A percentile compares a stretch with the other conserved stretches of the same genome.
phyloP scores from a whole-genome alignment of 2,113 vertebrate genomes.

The Hiodon tergisus region DNA sequence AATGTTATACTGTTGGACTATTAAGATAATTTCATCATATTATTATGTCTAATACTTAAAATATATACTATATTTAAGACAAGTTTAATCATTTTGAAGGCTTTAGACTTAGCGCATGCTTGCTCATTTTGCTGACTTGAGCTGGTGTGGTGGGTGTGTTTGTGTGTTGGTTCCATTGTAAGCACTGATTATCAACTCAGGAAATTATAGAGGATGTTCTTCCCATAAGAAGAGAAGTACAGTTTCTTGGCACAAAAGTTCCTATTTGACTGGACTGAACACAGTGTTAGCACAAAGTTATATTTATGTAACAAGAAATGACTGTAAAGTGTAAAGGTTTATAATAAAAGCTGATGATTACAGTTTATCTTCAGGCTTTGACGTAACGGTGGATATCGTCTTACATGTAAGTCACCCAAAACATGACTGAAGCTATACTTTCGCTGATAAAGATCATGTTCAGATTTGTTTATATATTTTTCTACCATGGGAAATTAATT shows the following conservation, averaged over 20 bases:
- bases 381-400: background rate
- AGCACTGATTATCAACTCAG: constrained; percentile 9
- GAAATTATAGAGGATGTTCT: background rate
- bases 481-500: background rate
- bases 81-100: constrained; percentile 14
- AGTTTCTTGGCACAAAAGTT: too few relatives aligned
- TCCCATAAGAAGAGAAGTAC: too few relatives aligned
- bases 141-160: constrained; percentile 22
- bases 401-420: background rate
- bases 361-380: too few relatives aligned
- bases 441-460: background rate
- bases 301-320: too few relatives aligned
- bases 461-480: background rate
- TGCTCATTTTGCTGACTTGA: constrained; percentile 5
- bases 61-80: background rate
- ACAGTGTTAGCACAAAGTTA: too few relatives aligned
- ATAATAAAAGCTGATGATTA: too few relatives aligned
- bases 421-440: background rate
- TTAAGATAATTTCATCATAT: too few relatives aligned
- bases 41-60: too few relatives aligned
- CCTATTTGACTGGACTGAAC: too few relatives aligned
- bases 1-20: too few relatives aligned
- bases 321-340: too few relatives aligned
- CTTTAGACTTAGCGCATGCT: background rate
- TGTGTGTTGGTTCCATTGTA: constrained; percentile 29